Evolutionary conservation across 2,888 invertebrate species (phyloP).

Genomic region (Amaurobius ferox): DNA sequence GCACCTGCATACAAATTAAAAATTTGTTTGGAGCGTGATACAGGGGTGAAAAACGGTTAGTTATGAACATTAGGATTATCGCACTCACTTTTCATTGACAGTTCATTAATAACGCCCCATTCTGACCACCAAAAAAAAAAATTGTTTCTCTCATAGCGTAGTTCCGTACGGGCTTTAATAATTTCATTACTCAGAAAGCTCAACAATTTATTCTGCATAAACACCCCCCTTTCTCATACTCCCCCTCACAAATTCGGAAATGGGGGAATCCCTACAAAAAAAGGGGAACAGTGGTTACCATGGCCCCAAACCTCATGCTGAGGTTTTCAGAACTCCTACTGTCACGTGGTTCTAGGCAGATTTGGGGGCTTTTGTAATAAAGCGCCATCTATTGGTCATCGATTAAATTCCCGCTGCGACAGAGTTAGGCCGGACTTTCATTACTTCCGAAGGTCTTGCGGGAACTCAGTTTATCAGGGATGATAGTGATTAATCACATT

Average conservation of each 20-base stretch:
- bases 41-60: too few species aligned
- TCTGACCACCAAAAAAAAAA: neutral
- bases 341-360: slow-evolving; percentile 18
- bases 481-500: slow-evolving; percentile 29
- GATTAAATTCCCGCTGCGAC: slow-evolving; percentile 21
- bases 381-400: slow-evolving; percentile 33
- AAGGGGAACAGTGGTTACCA: neutral
- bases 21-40: too few species aligned
- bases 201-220: slow-evolving; percentile 34
- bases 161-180: neutral
- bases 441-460: slow-evolving; percentile 20
- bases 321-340: slow-evolving; percentile 27
- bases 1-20: too few species aligned
- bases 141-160: neutral
- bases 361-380: neutral
- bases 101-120: neutral
- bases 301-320: slow-evolving; percentile 21
- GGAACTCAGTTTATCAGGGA: slow-evolving; percentile 28
- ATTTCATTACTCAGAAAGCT: slow-evolving; percentile 23
- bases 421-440: slow-evolving; percentile 15
- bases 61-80: too few species aligned
- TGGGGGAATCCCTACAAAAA: neutral
- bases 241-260: neutral
- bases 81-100: neutral
- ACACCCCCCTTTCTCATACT: neutral